Conservation (phyloP, 2,797 vertebrate species). For the Scleropages formosus region DNA sequence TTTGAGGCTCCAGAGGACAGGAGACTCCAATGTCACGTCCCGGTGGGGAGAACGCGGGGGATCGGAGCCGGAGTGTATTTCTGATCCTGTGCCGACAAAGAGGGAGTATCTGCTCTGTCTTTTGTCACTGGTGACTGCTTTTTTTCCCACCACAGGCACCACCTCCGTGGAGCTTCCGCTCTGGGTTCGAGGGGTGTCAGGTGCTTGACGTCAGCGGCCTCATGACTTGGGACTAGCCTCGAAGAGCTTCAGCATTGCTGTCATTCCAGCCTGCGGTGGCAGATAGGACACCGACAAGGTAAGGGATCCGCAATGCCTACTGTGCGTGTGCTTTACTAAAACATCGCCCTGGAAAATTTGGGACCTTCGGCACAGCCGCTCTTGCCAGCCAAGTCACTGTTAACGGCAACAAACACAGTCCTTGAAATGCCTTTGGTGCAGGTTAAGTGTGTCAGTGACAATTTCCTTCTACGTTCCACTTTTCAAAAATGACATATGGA, state of each 20-base stretch:
- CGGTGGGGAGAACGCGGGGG: not conserved
- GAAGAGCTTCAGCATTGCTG: constrained; percentile 66
- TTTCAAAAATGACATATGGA: too few species aligned
- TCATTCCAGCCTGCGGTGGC: constrained; percentile 67
- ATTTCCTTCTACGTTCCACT: too few species aligned
- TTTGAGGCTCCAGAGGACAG: not conserved
- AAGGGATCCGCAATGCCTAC: constrained; percentile 38
- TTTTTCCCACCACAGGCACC: constrained; percentile 33
- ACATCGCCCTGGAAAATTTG: not conserved
- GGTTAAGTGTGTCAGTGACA: too few species aligned
- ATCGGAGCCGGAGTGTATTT: constrained; percentile 28
- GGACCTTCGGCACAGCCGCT: not conserved
- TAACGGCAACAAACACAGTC: not conserved
- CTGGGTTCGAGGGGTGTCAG: constrained; percentile 49
- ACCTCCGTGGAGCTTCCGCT: constrained; percentile 24
- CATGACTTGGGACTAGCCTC: constrained; percentile 51
- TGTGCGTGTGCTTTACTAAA: not conserved
- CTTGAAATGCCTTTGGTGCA: not conserved
- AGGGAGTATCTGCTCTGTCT: constrained; percentile 40
- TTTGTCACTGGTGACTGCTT: constrained; percentile 37
- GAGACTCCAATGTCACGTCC: not conserved
- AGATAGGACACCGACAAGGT: constrained; percentile 59
- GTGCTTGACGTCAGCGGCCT: constrained; percentile 57
- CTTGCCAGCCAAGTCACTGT: too few species aligned
- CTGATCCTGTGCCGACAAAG: constrained; percentile 35